A percentile compares a stretch with the other conserved stretches of the same genome.
Evolutionary conservation across 2,113 vertebrate species (phyloP).

Genomic region (Hippoglossus stenolepis): DNA sequence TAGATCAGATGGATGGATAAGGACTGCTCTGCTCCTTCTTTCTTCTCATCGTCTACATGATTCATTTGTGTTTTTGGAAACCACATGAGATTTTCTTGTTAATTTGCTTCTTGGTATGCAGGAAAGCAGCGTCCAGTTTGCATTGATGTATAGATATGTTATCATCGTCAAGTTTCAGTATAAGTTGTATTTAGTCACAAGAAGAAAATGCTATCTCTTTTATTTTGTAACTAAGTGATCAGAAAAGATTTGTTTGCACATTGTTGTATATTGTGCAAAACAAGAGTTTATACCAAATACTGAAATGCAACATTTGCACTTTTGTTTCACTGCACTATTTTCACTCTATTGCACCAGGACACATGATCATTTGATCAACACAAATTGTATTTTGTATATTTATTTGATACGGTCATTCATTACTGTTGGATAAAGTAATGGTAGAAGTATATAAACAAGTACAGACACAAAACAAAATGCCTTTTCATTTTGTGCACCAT

Average conservation of each 20-base stretch:
- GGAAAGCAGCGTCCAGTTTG: slow-evolving; percentile 30
- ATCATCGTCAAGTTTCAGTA: not conserved
- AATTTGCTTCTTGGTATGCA: slow-evolving; percentile 49
- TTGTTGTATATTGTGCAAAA: not conserved
- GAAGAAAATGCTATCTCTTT: not conserved
- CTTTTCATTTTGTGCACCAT: too few relatives aligned
- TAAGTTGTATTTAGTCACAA: not conserved
- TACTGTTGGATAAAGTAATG: too few relatives aligned
- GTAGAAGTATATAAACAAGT: too few relatives aligned
- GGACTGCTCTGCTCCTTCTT: not conserved
- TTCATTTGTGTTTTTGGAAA: slow-evolving; percentile 14
- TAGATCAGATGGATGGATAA: slow-evolving; percentile 40
- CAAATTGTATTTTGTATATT: too few relatives aligned
- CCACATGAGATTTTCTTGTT: slow-evolving; percentile 39
- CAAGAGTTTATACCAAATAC: too few relatives aligned
- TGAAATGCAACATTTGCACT: too few relatives aligned
- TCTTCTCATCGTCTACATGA: not conserved
- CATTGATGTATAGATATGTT: not conserved
- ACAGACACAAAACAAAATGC: too few relatives aligned
- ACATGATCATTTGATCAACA: too few relatives aligned
- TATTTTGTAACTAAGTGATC: not conserved
- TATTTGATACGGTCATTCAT: too few relatives aligned
- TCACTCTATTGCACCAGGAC: too few relatives aligned
- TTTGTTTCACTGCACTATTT: too few relatives aligned
- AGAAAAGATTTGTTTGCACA: not conserved